Evolutionary conservation across 2,888 invertebrate species (phyloP).

Genomic region (Ornithoptera priamus): DNA sequence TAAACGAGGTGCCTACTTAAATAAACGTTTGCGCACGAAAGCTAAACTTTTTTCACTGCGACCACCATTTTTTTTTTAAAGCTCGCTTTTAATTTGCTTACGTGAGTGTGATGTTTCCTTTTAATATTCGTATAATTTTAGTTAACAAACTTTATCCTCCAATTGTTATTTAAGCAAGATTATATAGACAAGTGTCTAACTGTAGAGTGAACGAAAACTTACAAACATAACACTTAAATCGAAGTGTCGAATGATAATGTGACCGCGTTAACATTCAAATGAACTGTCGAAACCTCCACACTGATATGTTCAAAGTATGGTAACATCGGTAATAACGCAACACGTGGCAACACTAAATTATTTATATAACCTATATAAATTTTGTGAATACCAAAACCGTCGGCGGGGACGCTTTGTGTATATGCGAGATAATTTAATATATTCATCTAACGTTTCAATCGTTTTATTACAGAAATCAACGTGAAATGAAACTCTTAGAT

Average conservation of each 20-base stretch:
- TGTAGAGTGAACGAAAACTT: neutral
- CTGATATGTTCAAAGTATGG: neutral
- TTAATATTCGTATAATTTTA: no score
- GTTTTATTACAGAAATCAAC: neutral
- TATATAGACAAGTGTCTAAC: no score
- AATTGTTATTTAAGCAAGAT: no score
- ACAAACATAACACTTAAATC: neutral
- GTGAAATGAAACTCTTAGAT: neutral
- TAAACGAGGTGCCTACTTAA: slow-evolving; percentile 50
- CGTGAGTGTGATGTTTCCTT: neutral
- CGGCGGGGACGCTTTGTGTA: slow-evolving; percentile 18
- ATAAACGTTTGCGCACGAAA: slow-evolving; percentile 19
- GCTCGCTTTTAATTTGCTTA: slow-evolving; percentile 14
- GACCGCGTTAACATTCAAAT: neutral
- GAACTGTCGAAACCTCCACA: neutral
- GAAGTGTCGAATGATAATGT: neutral
- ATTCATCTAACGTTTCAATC: neutral
- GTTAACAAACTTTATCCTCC: neutral
- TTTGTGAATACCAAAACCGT: slow-evolving; percentile 36
- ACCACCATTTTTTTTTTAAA: neutral
- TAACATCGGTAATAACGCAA: neutral
- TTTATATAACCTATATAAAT: slow-evolving; percentile 43
- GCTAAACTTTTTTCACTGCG: slow-evolving; percentile 1
- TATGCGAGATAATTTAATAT: neutral
- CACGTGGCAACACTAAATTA: slow-evolving; percentile 39